phyloP scores from a whole-genome alignment of 2,113 vertebrate genomes.

The Menidia beryllina region DNA sequence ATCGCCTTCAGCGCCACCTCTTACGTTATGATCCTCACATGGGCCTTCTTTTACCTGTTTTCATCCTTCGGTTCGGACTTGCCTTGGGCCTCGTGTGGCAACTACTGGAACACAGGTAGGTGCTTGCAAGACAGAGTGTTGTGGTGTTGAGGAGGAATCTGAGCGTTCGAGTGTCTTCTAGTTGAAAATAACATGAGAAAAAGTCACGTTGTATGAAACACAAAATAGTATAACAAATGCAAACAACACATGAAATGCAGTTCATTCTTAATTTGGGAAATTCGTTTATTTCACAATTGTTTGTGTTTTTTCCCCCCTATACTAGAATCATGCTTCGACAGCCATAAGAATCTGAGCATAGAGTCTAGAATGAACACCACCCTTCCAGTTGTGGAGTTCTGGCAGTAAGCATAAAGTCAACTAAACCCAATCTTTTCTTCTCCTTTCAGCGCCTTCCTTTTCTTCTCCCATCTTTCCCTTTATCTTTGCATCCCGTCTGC shows the following conservation, averaged over 20 bases:
- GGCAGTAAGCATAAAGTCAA: slow-evolving; percentile 60
- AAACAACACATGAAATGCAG: too few species aligned
- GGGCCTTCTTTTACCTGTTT: slow-evolving; percentile 72
- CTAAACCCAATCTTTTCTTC: neutral
- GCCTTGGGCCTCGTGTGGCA: slow-evolving; percentile 66
- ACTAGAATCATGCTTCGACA: slow-evolving; percentile 62
- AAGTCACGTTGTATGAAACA: too few species aligned
- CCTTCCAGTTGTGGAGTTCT: slow-evolving; percentile 70
- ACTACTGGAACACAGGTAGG: slow-evolving; percentile 72
- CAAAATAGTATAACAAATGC: too few species aligned
- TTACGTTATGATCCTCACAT: slow-evolving; percentile 62
- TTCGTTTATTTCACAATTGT: neutral
- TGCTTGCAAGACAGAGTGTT: neutral
- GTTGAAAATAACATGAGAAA: too few species aligned
- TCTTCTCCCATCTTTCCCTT: neutral
- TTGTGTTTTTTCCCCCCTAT: neutral
- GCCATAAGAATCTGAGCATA: slow-evolving; percentile 29
- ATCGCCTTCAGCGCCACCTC: slow-evolving; percentile 64
- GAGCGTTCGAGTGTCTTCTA: too few species aligned
- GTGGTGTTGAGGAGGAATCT: neutral
- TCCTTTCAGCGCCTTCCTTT: neutral
- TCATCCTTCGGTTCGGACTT: slow-evolving; percentile 56
- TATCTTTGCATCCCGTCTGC: neutral
- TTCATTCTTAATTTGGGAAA: too few species aligned
- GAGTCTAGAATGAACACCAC: slow-evolving; percentile 43